Conservation (phyloP, 37 sponge, comb jelly and placozoan genomes). For the Beroe forskalii region DNA sequence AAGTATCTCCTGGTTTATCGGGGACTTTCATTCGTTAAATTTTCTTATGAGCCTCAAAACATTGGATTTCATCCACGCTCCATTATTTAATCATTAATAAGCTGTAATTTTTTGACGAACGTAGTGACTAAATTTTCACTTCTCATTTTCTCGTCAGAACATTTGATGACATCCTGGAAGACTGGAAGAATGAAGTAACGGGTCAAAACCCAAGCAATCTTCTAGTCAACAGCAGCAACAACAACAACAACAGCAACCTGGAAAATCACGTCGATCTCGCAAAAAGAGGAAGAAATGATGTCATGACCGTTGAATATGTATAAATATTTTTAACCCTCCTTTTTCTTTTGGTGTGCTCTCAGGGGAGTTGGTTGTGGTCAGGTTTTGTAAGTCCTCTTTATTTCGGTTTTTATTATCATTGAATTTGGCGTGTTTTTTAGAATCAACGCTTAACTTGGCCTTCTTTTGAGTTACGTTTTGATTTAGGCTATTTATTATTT, state of each 20-base stretch:
- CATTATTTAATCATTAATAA: too few species aligned
- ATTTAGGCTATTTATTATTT: neutral
- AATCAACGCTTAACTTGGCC: neutral
- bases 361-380: neutral
- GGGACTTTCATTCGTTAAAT: too few species aligned
- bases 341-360: too few species aligned
- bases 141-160: neutral
- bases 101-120: too few species aligned
- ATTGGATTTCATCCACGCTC: too few species aligned
- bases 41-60: too few species aligned
- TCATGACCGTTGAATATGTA: neutral
- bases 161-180: conserved; percentile 53
- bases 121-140: too few species aligned
- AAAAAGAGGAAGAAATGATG: conserved; percentile 40
- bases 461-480: neutral
- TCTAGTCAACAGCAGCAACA: neutral
- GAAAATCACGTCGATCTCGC: conserved; percentile 20
- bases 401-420: neutral
- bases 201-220: conserved; percentile 1
- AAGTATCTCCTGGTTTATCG: too few species aligned
- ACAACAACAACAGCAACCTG: neutral
- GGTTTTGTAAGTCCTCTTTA: neutral
- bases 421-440: neutral
- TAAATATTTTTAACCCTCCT: neutral
- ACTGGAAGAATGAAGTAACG: conserved; percentile 1